Conservation (phyloP, 2,888 invertebrate species). For the Malachius bipustulatus region DNA sequence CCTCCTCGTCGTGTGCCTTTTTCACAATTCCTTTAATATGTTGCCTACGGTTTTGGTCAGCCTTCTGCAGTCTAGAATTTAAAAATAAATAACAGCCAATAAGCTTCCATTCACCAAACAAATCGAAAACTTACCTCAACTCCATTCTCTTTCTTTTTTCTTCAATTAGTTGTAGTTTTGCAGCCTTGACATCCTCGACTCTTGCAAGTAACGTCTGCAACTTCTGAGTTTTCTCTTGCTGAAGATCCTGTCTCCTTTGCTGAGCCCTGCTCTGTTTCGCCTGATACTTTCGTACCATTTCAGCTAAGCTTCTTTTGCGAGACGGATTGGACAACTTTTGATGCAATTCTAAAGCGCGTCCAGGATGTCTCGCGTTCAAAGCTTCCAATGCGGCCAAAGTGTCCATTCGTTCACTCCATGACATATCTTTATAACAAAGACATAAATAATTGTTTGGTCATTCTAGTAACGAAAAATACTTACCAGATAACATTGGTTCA, state of each 20-base stretch:
- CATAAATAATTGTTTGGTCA: neutral
- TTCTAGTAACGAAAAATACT: constrained; percentile 11
- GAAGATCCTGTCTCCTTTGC: constrained; percentile 67
- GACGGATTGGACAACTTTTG: constrained; percentile 89
- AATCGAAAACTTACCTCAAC: constrained; percentile 31
- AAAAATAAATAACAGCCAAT: neutral
- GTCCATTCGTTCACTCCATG: constrained; percentile 78
- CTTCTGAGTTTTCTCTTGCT: constrained; percentile 73
- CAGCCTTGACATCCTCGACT: constrained; percentile 73
- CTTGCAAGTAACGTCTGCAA: constrained; percentile 76
- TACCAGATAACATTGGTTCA: constrained; percentile 54
- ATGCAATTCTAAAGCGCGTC: constrained; percentile 82
- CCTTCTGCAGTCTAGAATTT: constrained; percentile 53
- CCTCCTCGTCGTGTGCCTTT: constrained; percentile 96
- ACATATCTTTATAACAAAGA: constrained; percentile 42
- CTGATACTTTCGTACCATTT: constrained; percentile 68
- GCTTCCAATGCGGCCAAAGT: constrained; percentile 66
- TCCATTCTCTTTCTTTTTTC: constrained; percentile 68
- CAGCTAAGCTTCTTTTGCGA: constrained; percentile 70
- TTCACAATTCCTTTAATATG: constrained; percentile 73
- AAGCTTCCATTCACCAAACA: neutral
- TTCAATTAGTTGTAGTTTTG: constrained; percentile 76
- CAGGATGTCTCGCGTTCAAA: constrained; percentile 78
- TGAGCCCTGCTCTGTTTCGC: constrained; percentile 88
- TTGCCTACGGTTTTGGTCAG: constrained; percentile 81